A percentile compares a stretch with the other conserved stretches of the same genome.
Evolutionary conservation across 2,888 invertebrate genomes (phyloP).

Genomic region (Oasisia sp.): DNA sequence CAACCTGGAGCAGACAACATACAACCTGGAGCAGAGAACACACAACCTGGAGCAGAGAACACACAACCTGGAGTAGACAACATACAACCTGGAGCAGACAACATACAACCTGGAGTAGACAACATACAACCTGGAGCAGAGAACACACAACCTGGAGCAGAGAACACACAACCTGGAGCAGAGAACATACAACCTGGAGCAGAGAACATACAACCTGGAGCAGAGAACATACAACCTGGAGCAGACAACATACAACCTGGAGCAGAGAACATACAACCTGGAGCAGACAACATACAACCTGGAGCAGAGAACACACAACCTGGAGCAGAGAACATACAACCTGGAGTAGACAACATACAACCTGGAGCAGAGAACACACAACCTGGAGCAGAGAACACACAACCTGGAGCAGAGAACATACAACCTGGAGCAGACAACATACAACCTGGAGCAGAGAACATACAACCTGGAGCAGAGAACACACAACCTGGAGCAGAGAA

Average conservation of each 20-base stretch:
- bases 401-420: too few species aligned
- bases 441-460: constrained; percentile 31
- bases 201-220: constrained; percentile 35
- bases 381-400: constrained; percentile 31
- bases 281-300: constrained; percentile 32
- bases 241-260: constrained; percentile 33
- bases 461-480: constrained; percentile 31
- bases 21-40: constrained; percentile 31
- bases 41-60: too few species aligned
- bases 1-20: constrained; percentile 30
- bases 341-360: constrained; percentile 31
- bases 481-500: constrained; percentile 32
- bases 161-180: constrained; percentile 32
- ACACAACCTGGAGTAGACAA: constrained; percentile 30
- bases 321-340: constrained; percentile 31
- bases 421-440: constrained; percentile 30
- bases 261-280: too few species aligned
- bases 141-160: constrained; percentile 32
- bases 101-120: constrained; percentile 27
- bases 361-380: constrained; percentile 31
- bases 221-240: too few species aligned
- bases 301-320: constrained; percentile 31
- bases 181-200: constrained; percentile 32
- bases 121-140: constrained; percentile 32
- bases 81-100: constrained; percentile 29